phyloP scores from a whole-genome alignment of 2,888 invertebrate genomes.

The Erebia ligea region DNA sequence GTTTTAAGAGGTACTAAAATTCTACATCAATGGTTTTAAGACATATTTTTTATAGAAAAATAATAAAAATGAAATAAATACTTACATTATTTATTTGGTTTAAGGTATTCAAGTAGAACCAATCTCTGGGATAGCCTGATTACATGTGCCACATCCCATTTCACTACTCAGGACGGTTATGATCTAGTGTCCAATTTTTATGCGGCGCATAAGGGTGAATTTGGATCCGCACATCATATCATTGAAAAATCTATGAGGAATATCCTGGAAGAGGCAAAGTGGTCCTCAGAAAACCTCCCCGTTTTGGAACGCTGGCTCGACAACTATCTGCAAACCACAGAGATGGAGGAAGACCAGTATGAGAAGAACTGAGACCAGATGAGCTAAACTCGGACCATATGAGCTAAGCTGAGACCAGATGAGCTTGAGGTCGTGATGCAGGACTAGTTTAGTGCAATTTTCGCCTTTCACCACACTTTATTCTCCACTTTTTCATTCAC shows the following conservation, averaged over 20 bases:
- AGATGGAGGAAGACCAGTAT: conserved; percentile 36
- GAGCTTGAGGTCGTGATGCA: not conserved
- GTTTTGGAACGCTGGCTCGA: conserved; percentile 89
- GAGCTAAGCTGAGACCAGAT: not conserved
- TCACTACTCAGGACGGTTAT: conserved; percentile 89
- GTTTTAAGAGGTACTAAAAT: too few relatives aligned
- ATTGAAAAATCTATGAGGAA: conserved; percentile 88
- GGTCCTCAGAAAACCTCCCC: conserved; percentile 90
- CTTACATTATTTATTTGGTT: conserved; percentile 32
- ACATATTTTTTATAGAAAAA: not conserved
- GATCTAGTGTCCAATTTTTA: conserved; percentile 87
- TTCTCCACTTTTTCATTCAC: too few relatives aligned
- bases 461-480: not conserved
- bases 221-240: conserved; percentile 88
- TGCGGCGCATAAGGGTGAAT: conserved; percentile 85
- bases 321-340: conserved; percentile 50
- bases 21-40: too few relatives aligned
- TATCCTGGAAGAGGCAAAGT: conserved; percentile 89
- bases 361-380: conserved; percentile 23
- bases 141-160: conserved; percentile 88
- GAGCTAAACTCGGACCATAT: too few relatives aligned
- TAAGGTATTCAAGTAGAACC: conserved; percentile 86
- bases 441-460: not conserved
- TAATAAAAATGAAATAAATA: not conserved
- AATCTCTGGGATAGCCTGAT: conserved; percentile 91